These are phyloP conservation scores for Aphodius granarius DNA, from an alignment of 2,888 invertebrate species.

Conservation along the genomic window DNA sequence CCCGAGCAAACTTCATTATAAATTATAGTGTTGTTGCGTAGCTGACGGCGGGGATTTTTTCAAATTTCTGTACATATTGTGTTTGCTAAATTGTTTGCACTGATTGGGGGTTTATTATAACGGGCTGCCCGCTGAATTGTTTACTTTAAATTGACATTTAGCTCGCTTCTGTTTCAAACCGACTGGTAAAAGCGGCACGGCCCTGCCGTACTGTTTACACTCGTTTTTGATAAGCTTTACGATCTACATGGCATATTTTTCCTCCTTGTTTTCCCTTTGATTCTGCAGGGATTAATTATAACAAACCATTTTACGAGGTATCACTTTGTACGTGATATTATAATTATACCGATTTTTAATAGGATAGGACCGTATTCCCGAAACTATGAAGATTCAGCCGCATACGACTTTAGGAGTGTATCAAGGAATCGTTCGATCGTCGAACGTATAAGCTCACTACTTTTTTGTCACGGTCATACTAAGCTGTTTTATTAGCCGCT, in stretches of 20 bases:
- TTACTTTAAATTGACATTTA: constrained; percentile 22
- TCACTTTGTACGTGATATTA: neutral
- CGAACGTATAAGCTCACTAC: no score
- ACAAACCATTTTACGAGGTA: neutral
- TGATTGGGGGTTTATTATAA: constrained; percentile 30
- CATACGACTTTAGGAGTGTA: no score
- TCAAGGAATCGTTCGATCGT: no score
- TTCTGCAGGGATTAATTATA: neutral
- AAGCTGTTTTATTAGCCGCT: no score
- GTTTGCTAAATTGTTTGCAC: constrained; percentile 36
- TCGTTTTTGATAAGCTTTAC: constrained; percentile 11
- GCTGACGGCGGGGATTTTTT: constrained; percentile 50
- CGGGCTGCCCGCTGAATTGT: constrained; percentile 17
- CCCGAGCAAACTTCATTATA: constrained; percentile 52
- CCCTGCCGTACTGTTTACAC: constrained; percentile 14
- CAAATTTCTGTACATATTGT: constrained; percentile 48
- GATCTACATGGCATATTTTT: neutral
- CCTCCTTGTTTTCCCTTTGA: neutral
- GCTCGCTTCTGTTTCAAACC: constrained; percentile 13
- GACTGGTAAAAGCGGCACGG: constrained; percentile 12
- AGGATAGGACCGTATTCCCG: no score
- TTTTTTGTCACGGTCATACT: no score
- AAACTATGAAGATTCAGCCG: no score
- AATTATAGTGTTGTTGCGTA: constrained; percentile 51
- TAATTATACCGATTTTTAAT: no score